Percentiles rank a stretch among this genome's conserved stretches.
These are phyloP conservation scores for Australoheros facetus DNA, from an alignment of 2,797 vertebrate species.

Conservation along the genomic window DNA sequence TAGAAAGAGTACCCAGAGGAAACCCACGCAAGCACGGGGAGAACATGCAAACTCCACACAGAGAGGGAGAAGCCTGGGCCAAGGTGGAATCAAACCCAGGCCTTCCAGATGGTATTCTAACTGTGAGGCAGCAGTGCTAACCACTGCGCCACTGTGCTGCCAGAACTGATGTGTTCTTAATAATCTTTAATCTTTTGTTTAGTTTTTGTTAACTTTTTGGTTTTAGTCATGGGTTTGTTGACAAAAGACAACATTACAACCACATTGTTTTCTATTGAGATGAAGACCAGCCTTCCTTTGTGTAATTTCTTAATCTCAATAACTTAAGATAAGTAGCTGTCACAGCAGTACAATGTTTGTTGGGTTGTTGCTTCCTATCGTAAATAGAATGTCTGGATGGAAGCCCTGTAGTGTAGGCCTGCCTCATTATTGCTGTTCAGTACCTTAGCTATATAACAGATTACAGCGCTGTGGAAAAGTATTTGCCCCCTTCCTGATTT, in stretches of 20 bases:
- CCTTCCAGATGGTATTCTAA: no score
- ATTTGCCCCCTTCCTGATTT: background rate
- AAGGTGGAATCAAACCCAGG: no score
- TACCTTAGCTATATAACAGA: background rate
- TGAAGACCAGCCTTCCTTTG: background rate
- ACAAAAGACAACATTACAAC: background rate
- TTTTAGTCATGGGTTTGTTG: constrained; percentile 1
- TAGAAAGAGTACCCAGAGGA: no score
- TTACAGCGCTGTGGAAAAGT: background rate
- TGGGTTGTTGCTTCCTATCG: background rate
- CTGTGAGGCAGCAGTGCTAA: no score
- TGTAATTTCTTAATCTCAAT: background rate
- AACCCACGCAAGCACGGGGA: no score
- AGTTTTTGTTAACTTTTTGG: background rate
- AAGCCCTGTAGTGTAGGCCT: background rate
- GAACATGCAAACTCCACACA: no score
- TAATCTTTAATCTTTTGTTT: background rate
- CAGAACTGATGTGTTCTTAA: background rate
- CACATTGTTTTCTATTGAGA: background rate
- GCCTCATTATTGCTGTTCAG: background rate
- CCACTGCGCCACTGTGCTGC: no score
- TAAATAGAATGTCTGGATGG: constrained; percentile 9
- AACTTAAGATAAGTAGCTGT: constrained; percentile 8
- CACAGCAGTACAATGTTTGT: background rate
- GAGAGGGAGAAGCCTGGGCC: no score